A percentile compares a stretch with the other conserved stretches of the same genome.
Conservation (phyloP, 1,140 invertebrate genomes). For the Pseudomyrmex sp. region DNA sequence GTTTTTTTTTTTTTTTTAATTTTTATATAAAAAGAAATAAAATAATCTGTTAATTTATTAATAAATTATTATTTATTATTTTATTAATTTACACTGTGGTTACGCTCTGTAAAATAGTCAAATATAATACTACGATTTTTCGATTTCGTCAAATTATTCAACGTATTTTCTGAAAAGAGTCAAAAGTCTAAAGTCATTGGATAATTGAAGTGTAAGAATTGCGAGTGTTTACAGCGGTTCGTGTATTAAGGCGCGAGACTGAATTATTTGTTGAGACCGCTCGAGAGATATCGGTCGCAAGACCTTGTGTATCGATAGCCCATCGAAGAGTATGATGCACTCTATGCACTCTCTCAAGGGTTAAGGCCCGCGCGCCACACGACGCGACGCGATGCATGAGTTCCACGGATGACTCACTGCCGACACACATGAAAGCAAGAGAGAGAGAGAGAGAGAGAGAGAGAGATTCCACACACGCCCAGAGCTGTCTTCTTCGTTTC, state of each 20-base stretch:
- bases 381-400: conserved; percentile 18
- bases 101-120: no score
- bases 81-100: background rate
- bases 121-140: background rate
- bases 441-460: conserved; percentile 50
- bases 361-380: conserved; percentile 9
- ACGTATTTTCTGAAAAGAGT: background rate
- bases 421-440: background rate
- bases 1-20: background rate
- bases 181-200: background rate
- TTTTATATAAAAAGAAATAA: no score
- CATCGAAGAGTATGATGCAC: background rate
- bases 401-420: conserved; percentile 56
- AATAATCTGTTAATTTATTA: no score
- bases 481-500: conserved; percentile 16
- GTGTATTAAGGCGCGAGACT: no score
- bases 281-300: background rate
- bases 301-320: background rate
- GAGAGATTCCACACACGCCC: conserved; percentile 39
- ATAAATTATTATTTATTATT: background rate
- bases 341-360: background rate
- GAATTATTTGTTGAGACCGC: background rate
- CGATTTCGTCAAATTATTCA: background rate
- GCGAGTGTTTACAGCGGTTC: no score
- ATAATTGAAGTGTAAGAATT: background rate